Percentiles rank a stretch among this genome's conserved stretches.
These are phyloP conservation scores for Drosophila monieri DNA, from an alignment of 2,888 invertebrate species.

Conservation along the genomic window DNA sequence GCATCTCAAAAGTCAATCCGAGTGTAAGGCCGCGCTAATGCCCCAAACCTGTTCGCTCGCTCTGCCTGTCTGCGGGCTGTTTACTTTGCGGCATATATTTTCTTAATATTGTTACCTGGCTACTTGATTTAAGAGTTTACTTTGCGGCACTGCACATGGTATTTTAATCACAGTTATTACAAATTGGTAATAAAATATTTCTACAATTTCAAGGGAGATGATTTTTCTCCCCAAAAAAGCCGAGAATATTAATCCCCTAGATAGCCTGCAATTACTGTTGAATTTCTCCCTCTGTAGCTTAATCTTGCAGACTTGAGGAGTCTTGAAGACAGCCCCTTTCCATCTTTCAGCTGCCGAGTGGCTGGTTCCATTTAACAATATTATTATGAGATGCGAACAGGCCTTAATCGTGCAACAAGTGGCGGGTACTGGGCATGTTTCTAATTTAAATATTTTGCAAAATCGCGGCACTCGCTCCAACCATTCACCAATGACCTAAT, in stretches of 20 bases:
- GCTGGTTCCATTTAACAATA: slow-evolving; percentile 40
- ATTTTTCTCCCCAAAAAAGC: too few relatives aligned
- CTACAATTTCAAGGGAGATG: too few relatives aligned
- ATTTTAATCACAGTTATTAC: neutral
- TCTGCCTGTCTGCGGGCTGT: slow-evolving; percentile 13
- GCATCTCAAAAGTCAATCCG: slow-evolving; percentile 23
- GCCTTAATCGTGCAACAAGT: slow-evolving; percentile 68
- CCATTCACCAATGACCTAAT: slow-evolving; percentile 67
- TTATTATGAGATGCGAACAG: slow-evolving; percentile 41
- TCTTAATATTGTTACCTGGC: slow-evolving; percentile 45
- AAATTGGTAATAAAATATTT: too few relatives aligned
- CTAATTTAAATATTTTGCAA: slow-evolving; percentile 73
- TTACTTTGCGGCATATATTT: slow-evolving; percentile 49
- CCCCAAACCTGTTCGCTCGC: slow-evolving; percentile 60
- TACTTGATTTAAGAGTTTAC: slow-evolving; percentile 45
- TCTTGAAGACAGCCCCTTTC: neutral
- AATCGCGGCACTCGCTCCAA: slow-evolving; percentile 5
- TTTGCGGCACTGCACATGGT: slow-evolving; percentile 12
- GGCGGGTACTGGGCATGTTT: slow-evolving; percentile 62
- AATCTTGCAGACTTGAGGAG: slow-evolving; percentile 8
- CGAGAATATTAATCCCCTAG: too few relatives aligned
- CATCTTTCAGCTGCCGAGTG: slow-evolving; percentile 23
- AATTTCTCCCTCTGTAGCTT: slow-evolving; percentile 5
- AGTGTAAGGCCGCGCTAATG: slow-evolving; percentile 41
- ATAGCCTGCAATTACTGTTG: too few relatives aligned